Conservation (phyloP, 2,888 invertebrate species). For the Netelia fuscicornis region DNA sequence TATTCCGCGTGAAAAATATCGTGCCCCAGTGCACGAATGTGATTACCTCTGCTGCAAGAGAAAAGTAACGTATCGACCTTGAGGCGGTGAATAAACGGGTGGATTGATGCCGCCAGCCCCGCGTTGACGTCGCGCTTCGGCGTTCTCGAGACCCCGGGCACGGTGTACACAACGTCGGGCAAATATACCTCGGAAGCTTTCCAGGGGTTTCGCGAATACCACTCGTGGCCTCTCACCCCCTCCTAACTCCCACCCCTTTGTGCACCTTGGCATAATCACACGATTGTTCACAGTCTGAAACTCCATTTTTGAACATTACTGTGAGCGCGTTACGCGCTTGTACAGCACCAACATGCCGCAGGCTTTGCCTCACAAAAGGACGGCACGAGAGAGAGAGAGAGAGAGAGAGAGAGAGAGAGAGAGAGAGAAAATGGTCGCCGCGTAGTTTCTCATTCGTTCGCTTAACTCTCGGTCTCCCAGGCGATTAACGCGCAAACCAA, state of each 20-base stretch:
- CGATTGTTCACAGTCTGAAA: conserved; percentile 69
- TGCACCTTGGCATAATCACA: conserved; percentile 66
- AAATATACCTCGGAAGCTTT: conserved; percentile 52
- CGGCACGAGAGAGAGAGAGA: neutral
- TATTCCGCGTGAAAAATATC: conserved; percentile 5
- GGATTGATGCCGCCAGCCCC: conserved; percentile 33
- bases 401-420: neutral
- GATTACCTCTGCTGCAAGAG: conserved; percentile 65
- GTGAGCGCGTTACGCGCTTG: conserved; percentile 36
- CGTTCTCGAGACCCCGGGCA: conserved; percentile 37
- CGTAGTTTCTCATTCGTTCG: conserved; percentile 14
- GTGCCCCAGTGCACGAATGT: conserved; percentile 20
- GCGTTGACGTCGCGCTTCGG: too few species aligned
- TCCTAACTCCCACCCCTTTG: conserved; percentile 36
- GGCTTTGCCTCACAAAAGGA: conserved; percentile 28
- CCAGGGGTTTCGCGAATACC: conserved; percentile 45
- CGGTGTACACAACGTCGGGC: neutral
- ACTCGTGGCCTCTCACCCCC: conserved; percentile 24
- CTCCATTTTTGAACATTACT: conserved; percentile 66
- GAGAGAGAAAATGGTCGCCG: conserved; percentile 17
- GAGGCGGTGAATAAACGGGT: conserved; percentile 65
- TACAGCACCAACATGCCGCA: conserved; percentile 17
- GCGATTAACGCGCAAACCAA: conserved; percentile 38
- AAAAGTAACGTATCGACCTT: conserved; percentile 72
- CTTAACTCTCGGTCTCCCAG: conserved; percentile 24